Conservation (phyloP, 2,888 invertebrate species). For the Andrena minutula region DNA sequence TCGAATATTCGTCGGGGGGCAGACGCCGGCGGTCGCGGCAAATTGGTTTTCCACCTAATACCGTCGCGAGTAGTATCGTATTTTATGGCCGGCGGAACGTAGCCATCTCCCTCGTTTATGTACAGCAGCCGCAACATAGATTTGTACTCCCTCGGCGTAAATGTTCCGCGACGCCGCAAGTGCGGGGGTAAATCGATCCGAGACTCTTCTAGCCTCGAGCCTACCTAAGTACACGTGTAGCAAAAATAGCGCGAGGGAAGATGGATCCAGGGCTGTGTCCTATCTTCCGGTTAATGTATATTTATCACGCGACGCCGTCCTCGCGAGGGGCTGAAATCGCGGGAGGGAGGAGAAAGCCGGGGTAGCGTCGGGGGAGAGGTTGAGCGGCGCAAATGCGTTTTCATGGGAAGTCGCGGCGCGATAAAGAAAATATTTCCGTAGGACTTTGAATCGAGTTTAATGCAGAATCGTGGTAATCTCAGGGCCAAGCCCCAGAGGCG, state of each 20-base stretch:
- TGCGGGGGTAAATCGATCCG: no score
- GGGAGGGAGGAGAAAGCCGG: neutral
- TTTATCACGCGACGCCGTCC: constrained; percentile 1
- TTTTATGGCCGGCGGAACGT: constrained; percentile 20
- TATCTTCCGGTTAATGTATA: constrained; percentile 7
- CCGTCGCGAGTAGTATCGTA: constrained; percentile 17
- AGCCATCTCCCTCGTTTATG: constrained; percentile 12
- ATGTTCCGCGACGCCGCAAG: no score
- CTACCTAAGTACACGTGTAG: no score
- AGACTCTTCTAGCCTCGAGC: no score
- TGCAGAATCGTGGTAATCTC: constrained; percentile 67
- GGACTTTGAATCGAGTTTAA: constrained; percentile 61
- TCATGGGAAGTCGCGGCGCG: constrained; percentile 6
- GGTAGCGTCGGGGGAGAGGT: neutral
- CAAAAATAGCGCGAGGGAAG: no score
- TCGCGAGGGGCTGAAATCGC: neutral
- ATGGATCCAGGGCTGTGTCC: neutral
- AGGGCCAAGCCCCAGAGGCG: constrained; percentile 42
- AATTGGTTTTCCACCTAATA: constrained; percentile 66
- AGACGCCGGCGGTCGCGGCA: constrained; percentile 50
- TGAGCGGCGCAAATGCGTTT: neutral
- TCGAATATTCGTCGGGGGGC: constrained; percentile 59
- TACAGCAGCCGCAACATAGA: no score
- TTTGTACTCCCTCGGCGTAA: no score
- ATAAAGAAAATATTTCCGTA: constrained; percentile 65